These are phyloP conservation scores for Melanotaenia pygmaea DNA, from an alignment of 2,797 vertebrate genomes.

Conservation along the genomic window DNA sequence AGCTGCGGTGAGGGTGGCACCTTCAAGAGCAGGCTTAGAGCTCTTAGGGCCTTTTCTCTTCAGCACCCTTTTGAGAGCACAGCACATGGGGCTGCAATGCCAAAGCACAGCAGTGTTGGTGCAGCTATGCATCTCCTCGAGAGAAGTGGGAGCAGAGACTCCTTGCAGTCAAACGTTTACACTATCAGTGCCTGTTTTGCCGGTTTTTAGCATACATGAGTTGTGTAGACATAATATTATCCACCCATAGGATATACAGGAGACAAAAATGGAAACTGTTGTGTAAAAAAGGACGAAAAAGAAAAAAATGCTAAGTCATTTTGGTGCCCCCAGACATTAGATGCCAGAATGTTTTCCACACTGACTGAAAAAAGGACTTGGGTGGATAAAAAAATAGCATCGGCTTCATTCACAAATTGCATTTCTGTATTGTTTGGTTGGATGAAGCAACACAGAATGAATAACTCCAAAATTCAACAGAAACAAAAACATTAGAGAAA, in stretches of 20 bases:
- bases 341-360: constrained; percentile 8
- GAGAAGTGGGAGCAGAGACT: constrained; percentile 61
- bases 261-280: background rate
- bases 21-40: constrained; percentile 64
- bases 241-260: constrained; percentile 25
- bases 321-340: background rate
- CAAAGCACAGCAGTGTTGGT: constrained; percentile 34
- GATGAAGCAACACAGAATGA: background rate
- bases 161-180: constrained; percentile 42
- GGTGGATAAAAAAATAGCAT: constrained; percentile 1
- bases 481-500: constrained; percentile 16
- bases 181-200: constrained; percentile 42
- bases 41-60: constrained; percentile 72
- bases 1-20: constrained; percentile 55
- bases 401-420: background rate
- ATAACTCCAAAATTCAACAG: background rate
- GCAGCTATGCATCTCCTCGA: constrained; percentile 51
- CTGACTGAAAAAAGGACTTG: background rate
- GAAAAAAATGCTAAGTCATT: background rate
- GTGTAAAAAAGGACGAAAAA: background rate
- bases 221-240: constrained; percentile 49
- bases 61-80: constrained; percentile 21
- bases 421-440: background rate
- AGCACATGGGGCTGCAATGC: background rate
- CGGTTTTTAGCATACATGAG: constrained; percentile 41